phyloP scores from a whole-genome alignment of 2,888 invertebrate genomes.

The Peribatodes rhomboidaria region DNA sequence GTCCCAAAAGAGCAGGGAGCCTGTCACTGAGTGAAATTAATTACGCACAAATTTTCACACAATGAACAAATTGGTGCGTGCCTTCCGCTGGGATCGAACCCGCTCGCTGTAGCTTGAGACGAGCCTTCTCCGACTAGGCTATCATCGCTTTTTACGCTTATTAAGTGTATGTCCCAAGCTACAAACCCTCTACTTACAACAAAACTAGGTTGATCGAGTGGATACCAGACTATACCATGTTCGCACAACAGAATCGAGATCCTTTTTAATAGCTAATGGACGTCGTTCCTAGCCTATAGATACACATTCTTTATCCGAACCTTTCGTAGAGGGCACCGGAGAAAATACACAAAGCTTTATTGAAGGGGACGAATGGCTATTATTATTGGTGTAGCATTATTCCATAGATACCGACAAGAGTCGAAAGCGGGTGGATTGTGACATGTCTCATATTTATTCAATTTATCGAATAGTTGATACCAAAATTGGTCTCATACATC shows the following conservation, averaged over 20 bases:
- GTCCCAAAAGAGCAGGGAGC: too few relatives aligned
- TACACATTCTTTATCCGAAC: conserved; percentile 22
- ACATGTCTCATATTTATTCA: conserved; percentile 30
- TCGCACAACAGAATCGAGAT: conserved; percentile 16
- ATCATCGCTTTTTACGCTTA: too few relatives aligned
- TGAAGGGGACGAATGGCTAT: conserved; percentile 38
- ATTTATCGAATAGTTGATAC: too few relatives aligned
- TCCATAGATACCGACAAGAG: conserved; percentile 46
- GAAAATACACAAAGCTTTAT: conserved; percentile 35
- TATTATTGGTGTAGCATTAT: conserved; percentile 43
- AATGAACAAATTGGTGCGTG: too few relatives aligned
- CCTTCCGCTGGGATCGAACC: too few relatives aligned
- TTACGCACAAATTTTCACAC: too few relatives aligned
- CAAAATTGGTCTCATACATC: too few relatives aligned
- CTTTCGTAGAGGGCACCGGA: conserved; percentile 19
- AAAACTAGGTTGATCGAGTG: conserved; percentile 33
- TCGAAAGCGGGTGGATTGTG: conserved; percentile 49
- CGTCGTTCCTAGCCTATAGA: conserved; percentile 5
- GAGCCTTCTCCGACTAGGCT: too few relatives aligned
- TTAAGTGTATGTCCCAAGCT: too few relatives aligned
- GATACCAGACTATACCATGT: conserved; percentile 18
- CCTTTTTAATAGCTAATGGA: conserved; percentile 39
- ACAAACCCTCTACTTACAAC: conserved; percentile 2
- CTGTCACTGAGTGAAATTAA: too few relatives aligned
- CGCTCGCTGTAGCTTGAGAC: too few relatives aligned